Evolutionary conservation across 2,888 invertebrate species (phyloP).

Genomic region (Apamea crenata): DNA sequence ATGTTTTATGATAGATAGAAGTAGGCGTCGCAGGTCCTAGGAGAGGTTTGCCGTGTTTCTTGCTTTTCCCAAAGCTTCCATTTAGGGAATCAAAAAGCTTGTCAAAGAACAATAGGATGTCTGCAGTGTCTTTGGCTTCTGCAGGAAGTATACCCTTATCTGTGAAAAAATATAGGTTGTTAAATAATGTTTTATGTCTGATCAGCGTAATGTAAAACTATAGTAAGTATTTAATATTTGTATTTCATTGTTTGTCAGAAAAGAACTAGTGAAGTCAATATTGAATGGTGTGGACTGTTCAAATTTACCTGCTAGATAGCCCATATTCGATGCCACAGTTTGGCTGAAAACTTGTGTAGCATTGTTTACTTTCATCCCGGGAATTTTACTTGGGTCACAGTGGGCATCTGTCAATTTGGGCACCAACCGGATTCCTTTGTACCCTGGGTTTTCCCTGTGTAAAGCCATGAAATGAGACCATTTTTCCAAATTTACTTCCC

Average conservation of each 20-base stretch:
- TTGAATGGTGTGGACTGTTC: background rate
- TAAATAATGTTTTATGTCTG: background rate
- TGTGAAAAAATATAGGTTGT: background rate
- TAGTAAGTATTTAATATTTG: background rate
- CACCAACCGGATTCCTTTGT: too few relatives aligned
- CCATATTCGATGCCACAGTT: slow-evolving; percentile 9
- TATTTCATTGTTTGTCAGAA: background rate
- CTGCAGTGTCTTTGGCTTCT: background rate
- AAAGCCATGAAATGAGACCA: background rate
- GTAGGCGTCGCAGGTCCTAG: background rate
- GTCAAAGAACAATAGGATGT: background rate
- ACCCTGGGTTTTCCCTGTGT: too few relatives aligned
- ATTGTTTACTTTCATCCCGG: background rate
- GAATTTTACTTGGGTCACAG: background rate
- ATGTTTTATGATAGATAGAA: background rate
- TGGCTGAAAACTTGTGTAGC: slow-evolving; percentile 5
- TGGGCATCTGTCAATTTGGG: slow-evolving; percentile 3
- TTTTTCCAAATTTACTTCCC: too few relatives aligned
- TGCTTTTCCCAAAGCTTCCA: background rate
- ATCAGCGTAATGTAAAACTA: background rate
- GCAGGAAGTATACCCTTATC: background rate
- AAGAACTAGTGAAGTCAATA: too few relatives aligned
- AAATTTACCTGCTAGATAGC: slow-evolving; percentile 6
- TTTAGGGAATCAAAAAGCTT: background rate
- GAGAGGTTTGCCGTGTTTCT: background rate